These are phyloP conservation scores for Sussaba pulchella DNA, from an alignment of 2,888 invertebrate species.

Conservation along the genomic window DNA sequence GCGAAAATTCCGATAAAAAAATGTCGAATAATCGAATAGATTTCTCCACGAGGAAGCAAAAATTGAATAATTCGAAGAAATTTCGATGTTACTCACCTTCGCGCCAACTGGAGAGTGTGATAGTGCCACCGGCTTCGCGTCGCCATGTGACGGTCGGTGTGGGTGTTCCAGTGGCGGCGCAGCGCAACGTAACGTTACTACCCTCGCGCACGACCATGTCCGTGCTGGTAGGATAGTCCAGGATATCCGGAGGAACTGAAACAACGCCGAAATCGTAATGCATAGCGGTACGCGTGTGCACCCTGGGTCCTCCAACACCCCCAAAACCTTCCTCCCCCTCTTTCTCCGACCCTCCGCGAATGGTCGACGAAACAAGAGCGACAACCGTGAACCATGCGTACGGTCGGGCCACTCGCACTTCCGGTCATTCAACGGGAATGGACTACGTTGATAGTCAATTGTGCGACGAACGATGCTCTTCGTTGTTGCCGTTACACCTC, in stretches of 20 bases:
- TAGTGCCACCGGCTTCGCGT: conserved; percentile 89
- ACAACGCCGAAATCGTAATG: conserved; percentile 70
- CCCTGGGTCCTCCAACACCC: no score
- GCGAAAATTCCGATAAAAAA: no score
- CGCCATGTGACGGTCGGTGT: conserved; percentile 95
- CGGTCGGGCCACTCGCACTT: conserved; percentile 4
- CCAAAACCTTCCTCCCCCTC: no score
- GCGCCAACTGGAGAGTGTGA: conserved; percentile 84
- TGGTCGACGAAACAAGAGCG: conserved; percentile 17
- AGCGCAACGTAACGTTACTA: conserved; percentile 93
- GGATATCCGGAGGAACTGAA: conserved; percentile 93
- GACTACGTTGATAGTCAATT: conserved; percentile 47
- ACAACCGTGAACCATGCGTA: conserved; percentile 15
- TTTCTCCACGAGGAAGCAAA: neutral
- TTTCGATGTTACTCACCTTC: conserved; percentile 76
- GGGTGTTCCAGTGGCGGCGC: conserved; percentile 95
- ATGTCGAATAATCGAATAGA: neutral
- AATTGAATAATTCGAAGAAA: conserved; percentile 27
- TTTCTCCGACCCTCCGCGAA: neutral
- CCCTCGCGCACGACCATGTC: conserved; percentile 95
- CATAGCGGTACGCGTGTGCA: conserved; percentile 1
- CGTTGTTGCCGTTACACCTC: conserved; percentile 13
- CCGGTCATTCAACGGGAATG: conserved; percentile 43
- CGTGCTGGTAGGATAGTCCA: conserved; percentile 94
- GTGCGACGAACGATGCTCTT: conserved; percentile 18